Evolutionary conservation across 2,797 vertebrate species (phyloP).

Genomic region (Crocodylus rhombifer): DNA sequence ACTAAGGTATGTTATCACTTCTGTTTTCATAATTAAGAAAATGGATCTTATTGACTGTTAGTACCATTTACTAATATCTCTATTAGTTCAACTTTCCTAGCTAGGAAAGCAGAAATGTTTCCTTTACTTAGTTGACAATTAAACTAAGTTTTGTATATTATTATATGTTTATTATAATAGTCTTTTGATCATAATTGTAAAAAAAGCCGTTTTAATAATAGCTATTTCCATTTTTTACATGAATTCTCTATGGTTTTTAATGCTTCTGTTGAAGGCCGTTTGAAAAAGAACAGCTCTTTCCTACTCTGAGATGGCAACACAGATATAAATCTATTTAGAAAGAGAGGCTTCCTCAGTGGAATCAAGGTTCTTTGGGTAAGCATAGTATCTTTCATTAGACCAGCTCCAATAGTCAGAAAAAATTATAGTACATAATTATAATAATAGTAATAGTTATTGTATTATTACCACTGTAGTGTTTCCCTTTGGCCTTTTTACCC

Average conservation of each 20-base stretch:
- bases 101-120: background rate
- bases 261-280: background rate
- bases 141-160: background rate
- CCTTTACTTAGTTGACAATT: background rate
- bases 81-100: background rate
- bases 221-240: background rate
- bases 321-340: background rate
- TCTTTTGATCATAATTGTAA: background rate
- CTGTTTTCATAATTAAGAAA: background rate
- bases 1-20: background rate
- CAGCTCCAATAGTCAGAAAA: too few species aligned
- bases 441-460: too few species aligned
- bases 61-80: background rate
- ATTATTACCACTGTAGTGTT: too few species aligned
- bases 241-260: background rate
- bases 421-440: too few species aligned
- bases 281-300: background rate
- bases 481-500: too few species aligned
- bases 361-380: too few species aligned
- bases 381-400: too few species aligned
- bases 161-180: background rate
- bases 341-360: too few species aligned
- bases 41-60: background rate
- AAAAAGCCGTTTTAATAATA: background rate
- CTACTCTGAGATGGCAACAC: background rate